Evolutionary conservation across 2,113 vertebrate species (phyloP).

Genomic region (Alethe castanea): DNA sequence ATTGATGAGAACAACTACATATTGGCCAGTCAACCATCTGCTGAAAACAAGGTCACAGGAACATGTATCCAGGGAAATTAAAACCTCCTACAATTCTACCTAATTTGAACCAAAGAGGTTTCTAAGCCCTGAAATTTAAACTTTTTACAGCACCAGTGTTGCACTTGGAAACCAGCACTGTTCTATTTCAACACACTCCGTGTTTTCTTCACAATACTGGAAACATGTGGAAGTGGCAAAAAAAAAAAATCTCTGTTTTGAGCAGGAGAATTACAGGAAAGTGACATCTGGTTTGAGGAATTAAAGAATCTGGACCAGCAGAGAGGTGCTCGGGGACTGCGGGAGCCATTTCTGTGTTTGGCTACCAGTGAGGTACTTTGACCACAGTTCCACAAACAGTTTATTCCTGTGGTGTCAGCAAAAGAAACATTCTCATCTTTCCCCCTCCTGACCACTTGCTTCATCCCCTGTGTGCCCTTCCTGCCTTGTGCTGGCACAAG

Average conservation of each 20-base stretch:
- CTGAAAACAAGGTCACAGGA: neutral
- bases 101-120: neutral
- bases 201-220: neutral
- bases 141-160: neutral
- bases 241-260: neutral
- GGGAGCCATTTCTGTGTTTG: neutral
- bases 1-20: neutral
- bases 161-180: neutral
- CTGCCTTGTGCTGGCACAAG: slow-evolving; percentile 3
- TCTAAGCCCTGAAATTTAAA: neutral
- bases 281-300: slow-evolving; percentile 5
- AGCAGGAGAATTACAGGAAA: slow-evolving; percentile 22
- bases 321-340: neutral
- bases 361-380: neutral
- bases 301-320: neutral
- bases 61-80: neutral
- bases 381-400: slow-evolving; percentile 26
- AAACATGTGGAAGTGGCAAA: neutral
- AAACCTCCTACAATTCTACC: neutral
- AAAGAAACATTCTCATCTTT: neutral
- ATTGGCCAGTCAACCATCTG: neutral
- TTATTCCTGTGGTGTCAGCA: neutral
- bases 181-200: neutral
- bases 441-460: slow-evolving; percentile 3
- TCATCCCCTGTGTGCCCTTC: neutral